Evolutionary conservation across 1,140 invertebrate genomes (phyloP), one percentile per base, ranked within the genome.

Genomic region (Cotesia vestalis): DNA sequence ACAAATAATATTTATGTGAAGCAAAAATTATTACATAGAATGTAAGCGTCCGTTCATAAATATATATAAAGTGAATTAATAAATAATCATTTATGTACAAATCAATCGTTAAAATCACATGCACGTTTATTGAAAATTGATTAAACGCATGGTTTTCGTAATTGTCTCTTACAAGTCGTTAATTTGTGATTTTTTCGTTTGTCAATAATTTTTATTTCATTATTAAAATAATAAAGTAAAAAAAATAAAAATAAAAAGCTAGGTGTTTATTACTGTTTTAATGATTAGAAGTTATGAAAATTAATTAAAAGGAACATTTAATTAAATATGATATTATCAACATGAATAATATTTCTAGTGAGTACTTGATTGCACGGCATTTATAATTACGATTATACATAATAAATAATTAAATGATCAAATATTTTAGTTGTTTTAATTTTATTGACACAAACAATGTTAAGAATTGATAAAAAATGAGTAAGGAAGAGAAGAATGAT

Each of bases 351-450:
- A 66, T 52, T n/a, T 66, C 34, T 66, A 66, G 63, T 34, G 8
- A 36, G 4, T 52, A 66, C 17, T 70, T 55, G 73, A 75, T 57
- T 77, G 77, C 66, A 52, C 66, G 57, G 61, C 67, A 66, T 73
- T 75, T 63, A 61, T 73, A 73, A 55, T 59, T 69, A 75, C 76
- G 67, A 79, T 75, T 80, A 80, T 75, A 66, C 66, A 78, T 78
- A 77, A 76, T 78, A 77, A 78, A 80, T 69, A 57, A 68, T 78
- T 76, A 74, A 75, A 78, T 75, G 67, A 75, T 74, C 71, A 17
- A 38, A 12, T 76, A 66, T 77, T 73, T 74, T 81, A 27, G 40
- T 46, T 46, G 40, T 46, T 46, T 46, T 46, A 4, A 46, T 46
- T 46, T 46, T 9, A 6, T 46, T 46, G 11, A 46, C 76, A 80